phyloP scores from a whole-genome alignment of 2,888 invertebrate genomes.

The Diplazon laetatorius region DNA sequence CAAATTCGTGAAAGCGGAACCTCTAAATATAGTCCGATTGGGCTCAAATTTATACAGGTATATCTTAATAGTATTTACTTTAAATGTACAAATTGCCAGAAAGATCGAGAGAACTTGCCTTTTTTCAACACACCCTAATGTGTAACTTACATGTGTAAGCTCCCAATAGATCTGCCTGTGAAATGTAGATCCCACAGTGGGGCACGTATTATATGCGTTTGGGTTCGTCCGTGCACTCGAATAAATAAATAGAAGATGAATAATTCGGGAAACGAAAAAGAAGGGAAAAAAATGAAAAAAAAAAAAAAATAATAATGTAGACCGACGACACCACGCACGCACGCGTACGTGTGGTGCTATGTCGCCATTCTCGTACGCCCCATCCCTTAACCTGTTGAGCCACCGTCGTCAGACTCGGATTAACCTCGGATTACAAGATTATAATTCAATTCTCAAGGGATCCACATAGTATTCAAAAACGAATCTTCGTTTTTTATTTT shows the following conservation, averaged over 20 bases:
- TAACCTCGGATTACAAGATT: conserved; percentile 78
- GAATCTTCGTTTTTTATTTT: too few species aligned
- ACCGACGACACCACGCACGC: conserved; percentile 18
- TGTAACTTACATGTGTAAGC: not conserved
- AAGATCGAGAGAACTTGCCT: too few species aligned
- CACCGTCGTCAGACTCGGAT: conserved; percentile 76
- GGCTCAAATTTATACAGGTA: too few species aligned
- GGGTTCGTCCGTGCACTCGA: conserved; percentile 38
- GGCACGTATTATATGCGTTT: conserved; percentile 50
- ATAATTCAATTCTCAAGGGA: conserved; percentile 77
- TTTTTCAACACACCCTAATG: too few species aligned
- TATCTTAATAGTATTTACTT: too few species aligned
- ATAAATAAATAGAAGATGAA: too few species aligned
- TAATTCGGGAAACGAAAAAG: too few species aligned
- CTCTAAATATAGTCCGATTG: too few species aligned
- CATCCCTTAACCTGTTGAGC: conserved; percentile 78
- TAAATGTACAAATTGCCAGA: too few species aligned
- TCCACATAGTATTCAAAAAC: too few species aligned
- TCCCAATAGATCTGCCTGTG: conserved; percentile 1
- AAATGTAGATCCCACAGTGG: conserved; percentile 2
- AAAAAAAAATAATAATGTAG: too few species aligned
- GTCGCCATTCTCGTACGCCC: conserved; percentile 70
- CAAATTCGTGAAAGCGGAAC: too few species aligned
- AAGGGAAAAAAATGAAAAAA: conserved; percentile 37
- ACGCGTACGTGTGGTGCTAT: conserved; percentile 3